phyloP scores from a whole-genome alignment of 2,888 invertebrate genomes.

The Euproctis similis region DNA sequence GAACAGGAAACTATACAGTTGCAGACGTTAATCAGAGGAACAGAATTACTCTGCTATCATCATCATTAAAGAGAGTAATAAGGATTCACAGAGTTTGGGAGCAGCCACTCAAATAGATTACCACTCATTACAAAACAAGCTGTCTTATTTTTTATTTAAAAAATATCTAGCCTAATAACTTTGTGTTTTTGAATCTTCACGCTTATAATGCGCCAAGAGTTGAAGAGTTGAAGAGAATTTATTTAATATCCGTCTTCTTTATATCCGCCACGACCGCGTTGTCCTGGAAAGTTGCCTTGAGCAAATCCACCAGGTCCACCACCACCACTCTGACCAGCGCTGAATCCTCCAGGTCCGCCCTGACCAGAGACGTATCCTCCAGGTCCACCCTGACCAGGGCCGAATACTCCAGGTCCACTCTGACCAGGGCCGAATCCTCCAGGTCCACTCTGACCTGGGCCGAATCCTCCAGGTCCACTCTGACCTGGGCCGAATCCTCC shows the following conservation, averaged over 20 bases:
- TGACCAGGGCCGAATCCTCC: neutral
- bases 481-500: neutral
- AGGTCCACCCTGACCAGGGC: neutral
- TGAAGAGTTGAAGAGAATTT: too few relatives aligned
- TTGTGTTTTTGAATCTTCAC: too few relatives aligned
- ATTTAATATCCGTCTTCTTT: neutral
- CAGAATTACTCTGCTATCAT: constrained; percentile 14
- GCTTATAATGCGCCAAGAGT: neutral
- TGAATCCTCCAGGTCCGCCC: neutral
- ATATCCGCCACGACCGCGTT: neutral
- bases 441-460: neutral
- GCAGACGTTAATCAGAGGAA: constrained; percentile 13
- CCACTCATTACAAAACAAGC: neutral
- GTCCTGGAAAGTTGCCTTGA: neutral
- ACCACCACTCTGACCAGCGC: neutral
- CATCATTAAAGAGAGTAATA: constrained; percentile 12
- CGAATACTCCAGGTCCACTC: neutral
- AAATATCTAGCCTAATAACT: too few relatives aligned
- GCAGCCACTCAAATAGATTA: constrained; percentile 6
- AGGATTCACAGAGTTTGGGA: constrained; percentile 6
- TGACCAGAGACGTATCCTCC: neutral
- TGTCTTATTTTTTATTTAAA: too few relatives aligned
- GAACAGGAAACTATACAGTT: constrained; percentile 12
- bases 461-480: neutral
- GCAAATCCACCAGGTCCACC: neutral